Percentiles rank a stretch among this genome's conserved stretches.
These are phyloP conservation scores for Hylaea fasciaria DNA, from an alignment of 2,888 invertebrate genomes.

Conservation along the genomic window DNA sequence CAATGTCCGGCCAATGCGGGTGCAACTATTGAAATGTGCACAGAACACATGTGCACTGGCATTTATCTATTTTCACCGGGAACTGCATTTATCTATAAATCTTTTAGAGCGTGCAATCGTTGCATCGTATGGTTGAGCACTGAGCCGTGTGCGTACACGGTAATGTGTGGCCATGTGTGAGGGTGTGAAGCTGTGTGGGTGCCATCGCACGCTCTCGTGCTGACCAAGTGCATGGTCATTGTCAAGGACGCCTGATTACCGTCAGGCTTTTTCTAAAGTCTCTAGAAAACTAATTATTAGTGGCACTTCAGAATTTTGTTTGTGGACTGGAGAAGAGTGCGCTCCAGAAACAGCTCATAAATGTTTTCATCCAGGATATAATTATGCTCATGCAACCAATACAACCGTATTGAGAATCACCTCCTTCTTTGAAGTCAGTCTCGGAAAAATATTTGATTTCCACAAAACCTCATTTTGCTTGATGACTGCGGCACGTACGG, in stretches of 20 bases:
- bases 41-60: constrained; percentile 79
- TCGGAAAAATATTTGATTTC: background rate
- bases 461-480: background rate
- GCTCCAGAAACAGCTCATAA: background rate
- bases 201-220: constrained; percentile 52
- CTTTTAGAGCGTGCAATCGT: constrained; percentile 85
- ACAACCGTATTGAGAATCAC: too few relatives aligned
- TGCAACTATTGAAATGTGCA: constrained; percentile 82
- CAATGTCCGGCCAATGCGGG: constrained; percentile 73
- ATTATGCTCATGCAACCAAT: too few relatives aligned
- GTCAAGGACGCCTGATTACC: constrained; percentile 59
- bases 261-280: constrained; percentile 45
- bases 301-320: background rate
- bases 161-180: constrained; percentile 31
- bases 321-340: background rate
- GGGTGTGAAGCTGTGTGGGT: constrained; percentile 49
- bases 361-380: background rate
- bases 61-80: constrained; percentile 86
- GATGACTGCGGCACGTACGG: constrained; percentile 53
- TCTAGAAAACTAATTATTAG: constrained; percentile 19
- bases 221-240: constrained; percentile 58
- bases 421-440: too few relatives aligned
- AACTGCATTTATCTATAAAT: constrained; percentile 85
- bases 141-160: constrained; percentile 71
- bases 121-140: constrained; percentile 81